Evolutionary conservation across 2,888 invertebrate species (phyloP), one percentile per base, ranked within the genome.

Genomic region (Tinea semifulvella): DNA sequence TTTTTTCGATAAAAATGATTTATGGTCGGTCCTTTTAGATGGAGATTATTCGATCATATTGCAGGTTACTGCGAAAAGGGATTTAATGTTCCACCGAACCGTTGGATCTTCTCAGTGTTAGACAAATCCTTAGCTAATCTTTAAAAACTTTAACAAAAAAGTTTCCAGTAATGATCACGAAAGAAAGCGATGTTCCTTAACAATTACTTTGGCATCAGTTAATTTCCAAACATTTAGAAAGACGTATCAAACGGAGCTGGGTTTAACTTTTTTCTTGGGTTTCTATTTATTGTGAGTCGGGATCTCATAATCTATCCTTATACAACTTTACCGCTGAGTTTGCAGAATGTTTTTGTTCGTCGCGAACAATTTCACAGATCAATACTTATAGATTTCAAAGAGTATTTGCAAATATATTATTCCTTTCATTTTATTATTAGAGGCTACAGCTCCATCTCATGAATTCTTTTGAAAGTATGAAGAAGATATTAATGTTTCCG

Each of bases 1-100:
- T 61, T 60, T 65, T 61, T 57, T 13, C 46, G 50, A 47, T 54
- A 60, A 59, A 61, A 53, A 53, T 68, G 66, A 71, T 72, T 71
- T 72, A 72, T 63, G 62, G 50, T 56, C 49, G 47, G 40, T 53
- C 52, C 38, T 38, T 38, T 19, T 7, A 17, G 3, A 16, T 13
- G 31, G 13, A 14, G 31, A 31, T 31, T 31, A 31, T 7, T 13
- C 31, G 31, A 31, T 31, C 31, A 3, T 31, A 7, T 31, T 31
- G 13, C 31, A 31, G 31, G 31, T 31, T 31, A 31, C 31, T 31
- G 31, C 31, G 31, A 31, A 31, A 31, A 31, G 13, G 31, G 31
- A 31, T 31, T 31, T 31, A 31, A n/a, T 14, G 11, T 14, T 31
- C n/a, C n/a, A 14, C 14, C 14, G 14, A 14, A 31, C 31, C 2